Conservation (phyloP, 2,888 invertebrate species). For the Eledone cirrhosa region DNA sequence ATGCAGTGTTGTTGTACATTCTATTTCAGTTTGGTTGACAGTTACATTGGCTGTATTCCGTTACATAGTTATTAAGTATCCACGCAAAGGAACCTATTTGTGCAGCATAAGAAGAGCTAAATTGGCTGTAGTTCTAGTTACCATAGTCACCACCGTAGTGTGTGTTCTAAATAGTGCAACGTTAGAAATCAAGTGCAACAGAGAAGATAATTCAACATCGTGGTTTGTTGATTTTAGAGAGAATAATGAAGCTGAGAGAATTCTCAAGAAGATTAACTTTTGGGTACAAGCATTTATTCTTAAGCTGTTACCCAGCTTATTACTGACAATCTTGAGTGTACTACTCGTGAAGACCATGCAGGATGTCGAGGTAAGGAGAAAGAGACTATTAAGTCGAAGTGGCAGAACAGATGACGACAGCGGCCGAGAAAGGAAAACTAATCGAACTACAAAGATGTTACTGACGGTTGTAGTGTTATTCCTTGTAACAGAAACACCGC, state of each 20-base stretch:
- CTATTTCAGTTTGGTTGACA: slow-evolving; percentile 93
- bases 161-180: slow-evolving; percentile 69
- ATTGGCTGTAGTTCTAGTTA: slow-evolving; percentile 78
- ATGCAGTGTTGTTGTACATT: slow-evolving; percentile 87
- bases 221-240: slow-evolving; percentile 70
- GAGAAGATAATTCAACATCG: slow-evolving; percentile 39
- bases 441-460: slow-evolving; percentile 89
- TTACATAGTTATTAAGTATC: slow-evolving; percentile 72
- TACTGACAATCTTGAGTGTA: slow-evolving; percentile 76
- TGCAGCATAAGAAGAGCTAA: slow-evolving; percentile 82
- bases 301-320: slow-evolving; percentile 89
- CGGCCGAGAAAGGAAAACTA: slow-evolving; percentile 59
- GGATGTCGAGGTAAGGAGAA: slow-evolving; percentile 59
- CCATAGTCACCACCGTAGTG: slow-evolving; percentile 57
- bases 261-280: slow-evolving; percentile 76
- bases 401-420: slow-evolving; percentile 46
- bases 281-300: slow-evolving; percentile 93
- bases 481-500: slow-evolving; percentile 88
- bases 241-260: slow-evolving; percentile 49
- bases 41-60: slow-evolving; percentile 93
- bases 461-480: slow-evolving; percentile 87
- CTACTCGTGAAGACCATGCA: slow-evolving; percentile 67
- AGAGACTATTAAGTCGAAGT: slow-evolving; percentile 50
- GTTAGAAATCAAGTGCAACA: slow-evolving; percentile 65
- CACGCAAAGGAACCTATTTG: slow-evolving; percentile 82